These are phyloP conservation scores for Macroramphosus scolopax DNA, from an alignment of 2,797 vertebrate species.

Conservation along the genomic window DNA sequence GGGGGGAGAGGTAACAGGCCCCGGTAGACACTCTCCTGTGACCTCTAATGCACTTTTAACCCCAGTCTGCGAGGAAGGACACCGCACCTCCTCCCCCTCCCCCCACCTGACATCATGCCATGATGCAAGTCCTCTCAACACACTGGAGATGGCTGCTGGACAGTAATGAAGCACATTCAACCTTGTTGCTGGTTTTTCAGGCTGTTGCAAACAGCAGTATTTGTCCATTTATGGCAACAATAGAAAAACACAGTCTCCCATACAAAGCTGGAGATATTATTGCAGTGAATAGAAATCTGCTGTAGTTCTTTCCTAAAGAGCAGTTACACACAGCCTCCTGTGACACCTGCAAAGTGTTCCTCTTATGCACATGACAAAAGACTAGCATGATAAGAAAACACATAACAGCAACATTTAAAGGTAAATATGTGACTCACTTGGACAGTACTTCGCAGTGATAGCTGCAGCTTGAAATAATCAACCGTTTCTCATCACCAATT, in stretches of 20 bases:
- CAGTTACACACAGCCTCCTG: constrained; percentile 39
- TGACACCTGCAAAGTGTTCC: constrained; percentile 44
- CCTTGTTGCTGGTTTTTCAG: no score
- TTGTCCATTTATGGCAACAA: constrained; percentile 31
- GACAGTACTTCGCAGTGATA: constrained; percentile 37
- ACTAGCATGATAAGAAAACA: constrained; percentile 34
- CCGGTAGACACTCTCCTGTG: constrained; percentile 44
- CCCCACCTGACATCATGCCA: constrained; percentile 17
- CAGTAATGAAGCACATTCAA: no score
- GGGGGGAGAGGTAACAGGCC: constrained; percentile 40
- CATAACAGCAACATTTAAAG: no score
- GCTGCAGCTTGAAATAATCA: no score
- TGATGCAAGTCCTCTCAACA: constrained; percentile 2
- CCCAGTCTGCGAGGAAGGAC: constrained; percentile 41
- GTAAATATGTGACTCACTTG: no score
- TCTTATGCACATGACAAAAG: constrained; percentile 39
- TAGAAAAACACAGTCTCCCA: background rate
- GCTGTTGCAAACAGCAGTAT: no score
- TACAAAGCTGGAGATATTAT: constrained; percentile 18
- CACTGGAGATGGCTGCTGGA: no score
- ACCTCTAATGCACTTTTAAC: constrained; percentile 73
- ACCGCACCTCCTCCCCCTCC: background rate
- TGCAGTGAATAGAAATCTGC: constrained; percentile 10
- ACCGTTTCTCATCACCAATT: no score
- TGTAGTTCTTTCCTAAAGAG: constrained; percentile 49